These are phyloP conservation scores for Drosophila putrida DNA, from an alignment of 2,888 invertebrate genomes.

Conservation along the genomic window DNA sequence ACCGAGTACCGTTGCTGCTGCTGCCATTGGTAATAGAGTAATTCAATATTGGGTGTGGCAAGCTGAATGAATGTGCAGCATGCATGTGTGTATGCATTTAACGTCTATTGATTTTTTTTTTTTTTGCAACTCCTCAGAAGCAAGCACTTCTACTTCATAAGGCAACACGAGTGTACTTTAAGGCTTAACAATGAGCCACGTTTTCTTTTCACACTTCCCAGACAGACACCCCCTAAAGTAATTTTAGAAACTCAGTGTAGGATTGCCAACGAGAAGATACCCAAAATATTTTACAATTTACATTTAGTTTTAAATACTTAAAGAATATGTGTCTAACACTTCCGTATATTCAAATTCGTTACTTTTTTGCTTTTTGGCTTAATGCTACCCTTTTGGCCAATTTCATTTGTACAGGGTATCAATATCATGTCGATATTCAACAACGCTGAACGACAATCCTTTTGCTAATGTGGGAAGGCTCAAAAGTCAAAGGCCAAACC, in stretches of 20 bases:
- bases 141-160: constrained; percentile 59
- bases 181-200: constrained; percentile 39
- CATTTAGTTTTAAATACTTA: neutral
- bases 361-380: neutral
- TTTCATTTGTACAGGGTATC: constrained; percentile 7
- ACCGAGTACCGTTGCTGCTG: constrained; percentile 12
- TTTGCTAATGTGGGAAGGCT: constrained; percentile 48
- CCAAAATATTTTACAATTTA: neutral
- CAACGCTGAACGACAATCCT: constrained; percentile 52
- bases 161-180: constrained; percentile 27
- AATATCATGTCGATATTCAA: constrained; percentile 55
- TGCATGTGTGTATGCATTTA: constrained; percentile 12
- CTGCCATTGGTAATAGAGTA: constrained; percentile 66
- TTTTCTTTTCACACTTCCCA: constrained; percentile 49
- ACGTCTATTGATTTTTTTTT: constrained; percentile 58
- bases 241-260: constrained; percentile 1
- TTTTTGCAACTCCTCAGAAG: constrained; percentile 17
- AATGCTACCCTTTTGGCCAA: neutral
- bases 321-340: too few species aligned
- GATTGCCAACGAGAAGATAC: neutral
- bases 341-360: too few species aligned
- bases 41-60: constrained; percentile 73
- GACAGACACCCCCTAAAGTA: constrained; percentile 12
- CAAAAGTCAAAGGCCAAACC: constrained; percentile 55
- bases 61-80: constrained; percentile 4